Percentiles rank a stretch among this genome's conserved stretches.
phyloP scores from a whole-genome alignment of 2,888 invertebrate species.

The Camptogramma bilineatum region DNA sequence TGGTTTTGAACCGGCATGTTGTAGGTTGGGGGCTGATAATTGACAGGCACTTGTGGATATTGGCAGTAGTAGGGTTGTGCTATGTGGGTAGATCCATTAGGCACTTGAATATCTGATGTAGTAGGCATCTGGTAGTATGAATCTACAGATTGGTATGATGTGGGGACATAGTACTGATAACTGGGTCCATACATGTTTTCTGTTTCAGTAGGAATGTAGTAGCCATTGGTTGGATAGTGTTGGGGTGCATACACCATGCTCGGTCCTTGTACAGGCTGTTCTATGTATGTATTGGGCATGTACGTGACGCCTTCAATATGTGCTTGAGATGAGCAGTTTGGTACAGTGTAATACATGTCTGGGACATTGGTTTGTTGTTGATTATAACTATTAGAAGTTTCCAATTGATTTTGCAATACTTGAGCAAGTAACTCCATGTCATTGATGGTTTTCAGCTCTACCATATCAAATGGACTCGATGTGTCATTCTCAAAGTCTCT shows the following conservation, averaged over 20 bases:
- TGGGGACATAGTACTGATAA: slow-evolving; percentile 74
- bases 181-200: slow-evolving; percentile 71
- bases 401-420: slow-evolving; percentile 85
- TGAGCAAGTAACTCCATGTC: slow-evolving; percentile 96
- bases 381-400: slow-evolving; percentile 61
- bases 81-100: slow-evolving; percentile 66
- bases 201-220: slow-evolving; percentile 67
- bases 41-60: slow-evolving; percentile 63
- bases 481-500: slow-evolving; percentile 97
- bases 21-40: slow-evolving; percentile 55
- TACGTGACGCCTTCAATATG: slow-evolving; percentile 70
- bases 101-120: slow-evolving; percentile 54
- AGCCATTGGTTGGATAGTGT: slow-evolving; percentile 71
- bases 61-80: slow-evolving; percentile 75
- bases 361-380: slow-evolving; percentile 54
- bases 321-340: slow-evolving; percentile 70
- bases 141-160: slow-evolving; percentile 57
- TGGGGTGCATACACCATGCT: slow-evolving; percentile 71
- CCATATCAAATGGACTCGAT: slow-evolving; percentile 96
- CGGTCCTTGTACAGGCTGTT: slow-evolving; percentile 67
- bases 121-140: slow-evolving; percentile 66
- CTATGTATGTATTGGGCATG: slow-evolving; percentile 72
- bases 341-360: slow-evolving; percentile 60
- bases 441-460: slow-evolving; percentile 96
- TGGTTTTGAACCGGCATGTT: slow-evolving; percentile 42